A percentile compares a stretch with the other conserved stretches of the same genome.
phyloP scores from a whole-genome alignment of 1,140 invertebrate genomes.

The Trachymyrmex cornetzi region DNA sequence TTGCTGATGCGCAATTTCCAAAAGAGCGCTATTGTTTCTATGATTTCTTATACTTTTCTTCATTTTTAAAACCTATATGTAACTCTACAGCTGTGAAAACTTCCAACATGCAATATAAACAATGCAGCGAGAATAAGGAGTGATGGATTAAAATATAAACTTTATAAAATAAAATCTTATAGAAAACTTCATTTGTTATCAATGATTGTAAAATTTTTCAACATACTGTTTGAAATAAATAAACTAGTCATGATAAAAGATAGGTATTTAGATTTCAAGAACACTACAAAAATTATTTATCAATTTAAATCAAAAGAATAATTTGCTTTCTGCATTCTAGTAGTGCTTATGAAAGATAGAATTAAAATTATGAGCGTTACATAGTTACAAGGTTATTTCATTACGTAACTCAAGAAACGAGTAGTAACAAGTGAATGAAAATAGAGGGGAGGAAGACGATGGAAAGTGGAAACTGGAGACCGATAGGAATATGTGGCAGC shows the following conservation, averaged over 20 bases:
- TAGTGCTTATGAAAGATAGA: not conserved
- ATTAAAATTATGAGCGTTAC: slow-evolving; percentile 33
- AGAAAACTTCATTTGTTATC: no score
- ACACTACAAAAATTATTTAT: not conserved
- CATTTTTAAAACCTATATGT: not conserved
- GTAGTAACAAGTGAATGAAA: slow-evolving; percentile 43
- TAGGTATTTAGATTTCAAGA: not conserved
- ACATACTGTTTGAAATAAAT: not conserved
- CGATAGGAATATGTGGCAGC: slow-evolving; percentile 84
- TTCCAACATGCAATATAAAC: not conserved
- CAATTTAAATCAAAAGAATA: not conserved
- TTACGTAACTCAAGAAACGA: slow-evolving; percentile 32
- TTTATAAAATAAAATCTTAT: slow-evolving; percentile 2
- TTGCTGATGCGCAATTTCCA: slow-evolving; percentile 4
- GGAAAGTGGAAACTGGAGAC: slow-evolving; percentile 52
- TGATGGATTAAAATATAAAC: slow-evolving; percentile 6
- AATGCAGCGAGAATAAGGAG: not conserved
- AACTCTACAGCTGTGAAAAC: not conserved
- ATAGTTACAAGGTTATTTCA: slow-evolving; percentile 12
- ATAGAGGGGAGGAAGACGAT: not conserved
- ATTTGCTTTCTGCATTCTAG: not conserved
- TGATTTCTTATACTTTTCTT: not conserved
- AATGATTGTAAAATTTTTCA: slow-evolving; percentile 3
- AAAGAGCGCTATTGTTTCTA: not conserved
- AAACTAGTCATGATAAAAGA: not conserved